Conservation (phyloP, 2,113 vertebrate species). For the Sinocyclocheilus maitianheensis region DNA sequence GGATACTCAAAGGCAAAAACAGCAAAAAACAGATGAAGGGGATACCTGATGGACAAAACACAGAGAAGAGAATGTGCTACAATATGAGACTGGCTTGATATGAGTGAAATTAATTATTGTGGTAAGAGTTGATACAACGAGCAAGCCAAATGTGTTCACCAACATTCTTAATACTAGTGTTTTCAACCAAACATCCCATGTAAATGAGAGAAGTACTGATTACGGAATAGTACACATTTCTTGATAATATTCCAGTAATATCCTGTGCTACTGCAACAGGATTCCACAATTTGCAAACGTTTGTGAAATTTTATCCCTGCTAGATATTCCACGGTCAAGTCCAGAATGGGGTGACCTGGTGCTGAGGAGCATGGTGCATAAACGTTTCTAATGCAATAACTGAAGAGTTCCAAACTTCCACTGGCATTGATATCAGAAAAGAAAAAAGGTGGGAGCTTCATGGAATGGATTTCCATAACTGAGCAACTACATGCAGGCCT, state of each 20-base stretch:
- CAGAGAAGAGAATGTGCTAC: neutral
- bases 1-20: slow-evolving; percentile 83
- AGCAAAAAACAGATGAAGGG: slow-evolving; percentile 85
- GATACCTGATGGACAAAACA: slow-evolving; percentile 71
- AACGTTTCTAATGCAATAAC: neutral
- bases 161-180: slow-evolving; percentile 60
- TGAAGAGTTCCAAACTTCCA: neutral
- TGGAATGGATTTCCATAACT: neutral
- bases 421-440: neutral
- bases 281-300: too few species aligned
- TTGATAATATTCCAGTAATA: too few species aligned
- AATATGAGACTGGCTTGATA: neutral
- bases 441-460: neutral
- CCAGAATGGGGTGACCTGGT: neutral
- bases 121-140: neutral
- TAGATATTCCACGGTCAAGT: too few species aligned
- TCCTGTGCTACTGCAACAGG: too few species aligned
- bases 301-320: too few species aligned
- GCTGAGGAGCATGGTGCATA: too few species aligned
- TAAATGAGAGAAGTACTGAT: too few species aligned
- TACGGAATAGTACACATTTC: neutral
- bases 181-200: slow-evolving; percentile 34
- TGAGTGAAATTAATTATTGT: neutral
- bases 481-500: neutral
- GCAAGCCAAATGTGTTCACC: slow-evolving; percentile 57